Percentiles rank a stretch among this genome's conserved stretches.
Conservation (phyloP, 2,888 invertebrate species). For the Ophraella communa region DNA sequence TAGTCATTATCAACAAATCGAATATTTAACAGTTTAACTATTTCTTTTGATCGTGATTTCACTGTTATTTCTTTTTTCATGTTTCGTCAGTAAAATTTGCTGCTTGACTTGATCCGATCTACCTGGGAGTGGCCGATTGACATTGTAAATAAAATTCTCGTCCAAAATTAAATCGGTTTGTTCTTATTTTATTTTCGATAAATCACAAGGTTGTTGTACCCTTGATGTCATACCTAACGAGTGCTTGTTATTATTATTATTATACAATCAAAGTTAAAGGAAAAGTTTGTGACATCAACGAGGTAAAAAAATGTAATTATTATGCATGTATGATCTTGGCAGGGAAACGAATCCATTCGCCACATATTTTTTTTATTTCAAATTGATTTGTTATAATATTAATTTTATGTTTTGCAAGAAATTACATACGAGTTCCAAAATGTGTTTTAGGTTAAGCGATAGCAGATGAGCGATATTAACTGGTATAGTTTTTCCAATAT, state of each 20-base stretch:
- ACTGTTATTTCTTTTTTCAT: not conserved
- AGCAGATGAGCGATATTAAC: too few species aligned
- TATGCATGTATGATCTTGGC: too few species aligned
- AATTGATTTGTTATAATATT: too few species aligned
- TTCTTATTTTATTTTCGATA: not conserved
- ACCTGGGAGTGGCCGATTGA: not conserved
- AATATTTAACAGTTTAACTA: not conserved
- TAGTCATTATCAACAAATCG: not conserved
- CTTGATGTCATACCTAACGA: not conserved
- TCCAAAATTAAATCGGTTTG: slow-evolving; percentile 12
- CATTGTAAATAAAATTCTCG: slow-evolving; percentile 14
- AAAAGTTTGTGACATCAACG: not conserved
- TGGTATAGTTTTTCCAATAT: too few species aligned
- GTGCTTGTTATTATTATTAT: not conserved
- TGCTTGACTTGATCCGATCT: not conserved
- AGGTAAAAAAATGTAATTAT: not conserved
- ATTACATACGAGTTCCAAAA: too few species aligned
- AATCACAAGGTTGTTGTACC: not conserved
- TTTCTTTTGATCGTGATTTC: not conserved
- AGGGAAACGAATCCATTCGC: too few species aligned
- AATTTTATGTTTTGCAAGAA: too few species aligned
- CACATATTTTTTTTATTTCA: too few species aligned
- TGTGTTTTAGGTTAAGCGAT: too few species aligned
- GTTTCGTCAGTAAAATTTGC: not conserved
- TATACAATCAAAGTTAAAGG: not conserved